A percentile compares a stretch with the other conserved stretches of the same genome.
Evolutionary conservation across 2,113 vertebrate species (phyloP).

Genomic region (Plestiodon gilberti): DNA sequence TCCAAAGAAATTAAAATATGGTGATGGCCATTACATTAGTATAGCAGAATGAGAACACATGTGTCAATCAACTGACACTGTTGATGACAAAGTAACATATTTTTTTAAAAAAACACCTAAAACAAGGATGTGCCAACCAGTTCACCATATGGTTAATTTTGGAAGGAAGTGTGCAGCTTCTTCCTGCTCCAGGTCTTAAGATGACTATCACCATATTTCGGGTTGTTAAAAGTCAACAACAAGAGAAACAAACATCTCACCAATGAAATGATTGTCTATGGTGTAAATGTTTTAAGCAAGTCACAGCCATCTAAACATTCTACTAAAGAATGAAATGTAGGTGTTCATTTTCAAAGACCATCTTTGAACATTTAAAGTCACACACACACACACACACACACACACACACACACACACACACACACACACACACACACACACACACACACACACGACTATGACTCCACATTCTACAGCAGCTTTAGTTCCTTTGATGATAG

Average conservation of each 20-base stretch:
- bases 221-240: slow-evolving; percentile 2
- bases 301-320: slow-evolving; percentile 19
- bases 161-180: slow-evolving; percentile 1
- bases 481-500: slow-evolving; percentile 61
- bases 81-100: neutral
- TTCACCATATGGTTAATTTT: neutral
- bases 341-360: neutral
- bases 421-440: neutral
- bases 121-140: neutral
- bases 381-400: neutral
- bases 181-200: slow-evolving; percentile 15
- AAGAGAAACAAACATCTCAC: slow-evolving; percentile 1
- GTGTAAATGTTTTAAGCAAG: slow-evolving; percentile 31
- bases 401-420: neutral
- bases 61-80: neutral
- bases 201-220: neutral
- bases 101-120: neutral
- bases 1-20: no score
- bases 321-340: slow-evolving; percentile 1
- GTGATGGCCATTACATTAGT: no score
- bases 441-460: slow-evolving; percentile 10
- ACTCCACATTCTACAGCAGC: slow-evolving; percentile 55
- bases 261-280: neutral
- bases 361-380: slow-evolving; percentile 47
- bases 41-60: neutral